These are phyloP conservation scores for Ailuropoda melanoleuca DNA, from an alignment of 2,113 vertebrate genomes.

Conservation along the genomic window DNA sequence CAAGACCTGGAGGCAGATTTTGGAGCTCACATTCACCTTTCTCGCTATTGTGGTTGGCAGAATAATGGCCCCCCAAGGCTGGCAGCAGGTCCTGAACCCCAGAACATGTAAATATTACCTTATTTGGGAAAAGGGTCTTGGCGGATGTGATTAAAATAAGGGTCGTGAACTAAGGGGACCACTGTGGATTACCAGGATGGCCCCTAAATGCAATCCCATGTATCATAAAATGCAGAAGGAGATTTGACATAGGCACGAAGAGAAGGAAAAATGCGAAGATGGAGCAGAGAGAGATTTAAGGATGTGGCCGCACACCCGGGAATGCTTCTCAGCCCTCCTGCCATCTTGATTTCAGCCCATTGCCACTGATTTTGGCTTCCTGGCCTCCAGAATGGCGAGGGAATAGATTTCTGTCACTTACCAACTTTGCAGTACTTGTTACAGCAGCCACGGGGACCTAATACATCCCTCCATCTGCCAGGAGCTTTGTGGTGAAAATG, in stretches of 20 bases:
- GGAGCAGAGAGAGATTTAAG: neutral
- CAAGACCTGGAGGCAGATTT: neutral
- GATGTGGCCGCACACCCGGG: neutral
- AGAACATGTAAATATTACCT: neutral
- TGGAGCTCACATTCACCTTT: neutral
- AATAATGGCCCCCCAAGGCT: neutral
- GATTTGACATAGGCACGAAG: neutral
- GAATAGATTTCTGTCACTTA: neutral
- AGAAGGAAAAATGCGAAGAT: neutral
- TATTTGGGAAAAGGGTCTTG: neutral
- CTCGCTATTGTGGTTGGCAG: neutral
- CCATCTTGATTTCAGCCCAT: neutral
- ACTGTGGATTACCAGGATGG: neutral
- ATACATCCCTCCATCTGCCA: fast-evolving
- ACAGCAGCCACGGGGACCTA: neutral
- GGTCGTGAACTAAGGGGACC: neutral
- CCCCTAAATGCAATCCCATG: fast-evolving
- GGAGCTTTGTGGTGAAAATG: neutral
- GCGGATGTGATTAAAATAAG: neutral
- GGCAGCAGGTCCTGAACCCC: neutral
- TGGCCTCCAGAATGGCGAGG: neutral
- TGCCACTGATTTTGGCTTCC: neutral
- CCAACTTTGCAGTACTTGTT: neutral
- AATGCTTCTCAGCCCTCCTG: neutral
- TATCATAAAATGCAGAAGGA: neutral